Percentiles rank a stretch among this genome's conserved stretches.
Conservation (phyloP, 1,140 invertebrate genomes). For the Sycophila sp. region DNA sequence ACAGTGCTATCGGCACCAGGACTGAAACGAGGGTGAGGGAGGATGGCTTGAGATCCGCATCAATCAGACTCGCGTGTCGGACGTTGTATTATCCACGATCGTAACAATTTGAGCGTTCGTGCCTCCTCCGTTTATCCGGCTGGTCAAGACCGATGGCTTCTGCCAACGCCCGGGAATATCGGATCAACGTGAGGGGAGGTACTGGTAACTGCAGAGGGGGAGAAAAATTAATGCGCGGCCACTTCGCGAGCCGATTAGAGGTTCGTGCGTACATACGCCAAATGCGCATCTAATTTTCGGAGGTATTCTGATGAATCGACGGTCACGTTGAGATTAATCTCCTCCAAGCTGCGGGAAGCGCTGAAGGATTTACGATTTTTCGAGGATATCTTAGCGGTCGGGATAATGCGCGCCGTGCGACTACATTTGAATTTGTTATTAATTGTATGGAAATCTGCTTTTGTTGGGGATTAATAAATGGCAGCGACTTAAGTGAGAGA, state of each 20-base stretch:
- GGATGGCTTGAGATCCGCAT: background rate
- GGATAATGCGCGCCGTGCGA: no score
- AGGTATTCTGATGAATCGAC: background rate
- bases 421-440: no score
- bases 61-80: background rate
- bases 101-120: no score
- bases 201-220: background rate
- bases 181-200: background rate
- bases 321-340: no score
- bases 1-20: no score
- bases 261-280: background rate
- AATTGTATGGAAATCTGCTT: no score
- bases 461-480: no score
- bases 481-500: no score
- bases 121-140: background rate
- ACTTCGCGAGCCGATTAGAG: background rate
- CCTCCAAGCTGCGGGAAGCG: no score
- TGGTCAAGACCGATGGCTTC: constrained; percentile 11
- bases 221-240: background rate
- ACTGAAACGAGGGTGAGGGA: no score
- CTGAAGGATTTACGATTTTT: no score
- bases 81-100: constrained; percentile 5
- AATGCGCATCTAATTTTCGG: background rate
- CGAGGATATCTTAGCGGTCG: no score
- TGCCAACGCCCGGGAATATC: background rate